Evolutionary conservation across 2,113 vertebrate genomes (phyloP).

Genomic region (Recurvirostra avosetta): DNA sequence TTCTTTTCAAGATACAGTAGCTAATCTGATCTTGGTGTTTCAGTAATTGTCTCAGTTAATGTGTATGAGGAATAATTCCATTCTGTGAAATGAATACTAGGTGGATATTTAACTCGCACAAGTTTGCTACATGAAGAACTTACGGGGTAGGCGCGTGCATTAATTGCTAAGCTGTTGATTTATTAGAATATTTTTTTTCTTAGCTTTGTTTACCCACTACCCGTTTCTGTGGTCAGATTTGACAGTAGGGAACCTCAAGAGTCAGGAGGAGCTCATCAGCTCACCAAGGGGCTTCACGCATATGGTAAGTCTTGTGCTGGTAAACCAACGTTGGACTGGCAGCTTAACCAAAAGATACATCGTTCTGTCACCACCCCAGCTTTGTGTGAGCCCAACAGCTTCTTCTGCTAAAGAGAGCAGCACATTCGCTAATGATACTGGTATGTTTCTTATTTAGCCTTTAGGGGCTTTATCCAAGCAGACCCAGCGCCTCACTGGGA

Average conservation of each 20-base stretch:
- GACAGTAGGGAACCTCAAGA: not conserved
- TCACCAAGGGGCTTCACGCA: not conserved
- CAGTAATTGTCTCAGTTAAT: slow-evolving; percentile 63
- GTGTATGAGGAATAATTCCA: slow-evolving; percentile 50
- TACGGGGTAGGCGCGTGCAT: not conserved
- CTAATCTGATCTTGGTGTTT: slow-evolving; percentile 62
- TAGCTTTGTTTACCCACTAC: not conserved
- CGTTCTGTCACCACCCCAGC: not conserved
- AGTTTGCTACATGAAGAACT: slow-evolving; percentile 15
- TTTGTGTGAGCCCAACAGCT: not conserved
- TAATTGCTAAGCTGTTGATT: not conserved
- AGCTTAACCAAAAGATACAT: not conserved
- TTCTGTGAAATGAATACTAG: slow-evolving; percentile 56
- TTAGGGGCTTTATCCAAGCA: not conserved
- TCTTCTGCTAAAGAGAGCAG: not conserved
- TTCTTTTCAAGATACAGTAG: slow-evolving; percentile 36
- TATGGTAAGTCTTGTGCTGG: not conserved
- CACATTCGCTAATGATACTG: not conserved
- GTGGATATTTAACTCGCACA: slow-evolving; percentile 38
- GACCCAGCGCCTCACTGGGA: not conserved
- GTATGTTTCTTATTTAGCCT: not conserved
- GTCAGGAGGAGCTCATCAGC: not conserved
- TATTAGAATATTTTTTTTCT: not conserved
- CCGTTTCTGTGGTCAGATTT: not conserved
- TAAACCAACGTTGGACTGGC: not conserved